A percentile compares a stretch with the other conserved stretches of the same genome.
Evolutionary conservation across 2,888 invertebrate genomes (phyloP).

Genomic region (Chrysomela aeneicollis): DNA sequence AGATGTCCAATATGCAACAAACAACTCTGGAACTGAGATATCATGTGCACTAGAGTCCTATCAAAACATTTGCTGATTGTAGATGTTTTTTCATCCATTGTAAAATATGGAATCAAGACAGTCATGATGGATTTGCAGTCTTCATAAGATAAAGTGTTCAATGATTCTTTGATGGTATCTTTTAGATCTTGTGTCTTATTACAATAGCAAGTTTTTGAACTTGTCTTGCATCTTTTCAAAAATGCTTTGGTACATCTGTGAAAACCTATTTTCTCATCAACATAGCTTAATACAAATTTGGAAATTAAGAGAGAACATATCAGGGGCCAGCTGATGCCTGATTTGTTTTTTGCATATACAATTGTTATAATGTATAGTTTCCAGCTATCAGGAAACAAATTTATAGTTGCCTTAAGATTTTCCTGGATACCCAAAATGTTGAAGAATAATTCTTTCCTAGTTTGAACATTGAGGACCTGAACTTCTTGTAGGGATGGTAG

Average conservation of each 20-base stretch:
- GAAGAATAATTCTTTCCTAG: slow-evolving; percentile 52
- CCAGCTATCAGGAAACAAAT: slow-evolving; percentile 66
- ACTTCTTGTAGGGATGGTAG: slow-evolving; percentile 58
- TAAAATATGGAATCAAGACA: slow-evolving; percentile 67
- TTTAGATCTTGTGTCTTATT: not conserved
- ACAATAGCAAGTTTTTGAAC: not conserved
- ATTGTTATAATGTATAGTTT: slow-evolving; percentile 68
- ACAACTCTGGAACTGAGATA: slow-evolving; percentile 74
- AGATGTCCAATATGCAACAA: slow-evolving; percentile 68
- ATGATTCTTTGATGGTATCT: slow-evolving; percentile 53
- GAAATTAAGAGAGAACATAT: slow-evolving; percentile 68
- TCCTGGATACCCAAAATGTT: slow-evolving; percentile 30
- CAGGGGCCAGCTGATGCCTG: slow-evolving; percentile 60
- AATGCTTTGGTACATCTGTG: slow-evolving; percentile 59
- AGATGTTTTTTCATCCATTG: slow-evolving; percentile 65
- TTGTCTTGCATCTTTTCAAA: slow-evolving; percentile 23
- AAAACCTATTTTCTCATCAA: slow-evolving; percentile 68
- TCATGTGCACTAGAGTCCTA: slow-evolving; percentile 67
- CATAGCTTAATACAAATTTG: slow-evolving; percentile 66
- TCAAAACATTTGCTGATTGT: slow-evolving; percentile 67
- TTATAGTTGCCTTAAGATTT: slow-evolving; percentile 46
- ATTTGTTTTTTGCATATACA: slow-evolving; percentile 66
- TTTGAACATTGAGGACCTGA: slow-evolving; percentile 46
- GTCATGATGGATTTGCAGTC: slow-evolving; percentile 69
- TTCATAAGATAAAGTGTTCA: slow-evolving; percentile 64